Evolutionary conservation across 2,888 invertebrate species (phyloP).

Genomic region (Cataglyphis livida): DNA sequence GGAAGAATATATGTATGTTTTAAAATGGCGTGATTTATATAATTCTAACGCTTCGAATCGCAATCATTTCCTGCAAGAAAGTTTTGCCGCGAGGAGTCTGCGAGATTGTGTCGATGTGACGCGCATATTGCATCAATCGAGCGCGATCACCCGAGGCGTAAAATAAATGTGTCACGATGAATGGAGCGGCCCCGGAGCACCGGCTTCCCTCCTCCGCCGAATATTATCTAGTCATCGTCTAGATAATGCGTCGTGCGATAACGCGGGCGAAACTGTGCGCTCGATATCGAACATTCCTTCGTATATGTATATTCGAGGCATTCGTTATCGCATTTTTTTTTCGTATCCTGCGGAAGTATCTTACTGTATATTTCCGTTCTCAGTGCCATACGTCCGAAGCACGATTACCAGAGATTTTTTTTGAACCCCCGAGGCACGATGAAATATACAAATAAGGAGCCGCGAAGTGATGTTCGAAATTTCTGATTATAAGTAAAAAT

Average conservation of each 20-base stretch:
- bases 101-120: not conserved
- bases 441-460: not conserved
- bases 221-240: slow-evolving; percentile 66
- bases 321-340: slow-evolving; percentile 28
- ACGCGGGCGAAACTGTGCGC: not conserved
- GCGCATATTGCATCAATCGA: slow-evolving; percentile 35
- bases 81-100: not conserved
- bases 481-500: not conserved
- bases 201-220: slow-evolving; percentile 12
- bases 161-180: slow-evolving; percentile 45
- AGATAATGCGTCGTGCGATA: slow-evolving; percentile 54
- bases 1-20: not conserved
- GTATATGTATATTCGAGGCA: not conserved
- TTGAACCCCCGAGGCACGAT: not conserved
- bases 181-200: slow-evolving; percentile 30
- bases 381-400: slow-evolving; percentile 58
- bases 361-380: slow-evolving; percentile 41
- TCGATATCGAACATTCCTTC: slow-evolving; percentile 17
- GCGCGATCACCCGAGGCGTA: slow-evolving; percentile 17
- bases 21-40: not conserved
- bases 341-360: slow-evolving; percentile 40
- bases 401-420: slow-evolving; percentile 14
- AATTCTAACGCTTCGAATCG: slow-evolving; percentile 9
- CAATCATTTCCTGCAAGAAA: not conserved
- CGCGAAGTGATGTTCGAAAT: not conserved